Base-by-base conservation (phyloP, 2,797 vertebrate genomes). In the Coracias cyanogaster region DNA sequence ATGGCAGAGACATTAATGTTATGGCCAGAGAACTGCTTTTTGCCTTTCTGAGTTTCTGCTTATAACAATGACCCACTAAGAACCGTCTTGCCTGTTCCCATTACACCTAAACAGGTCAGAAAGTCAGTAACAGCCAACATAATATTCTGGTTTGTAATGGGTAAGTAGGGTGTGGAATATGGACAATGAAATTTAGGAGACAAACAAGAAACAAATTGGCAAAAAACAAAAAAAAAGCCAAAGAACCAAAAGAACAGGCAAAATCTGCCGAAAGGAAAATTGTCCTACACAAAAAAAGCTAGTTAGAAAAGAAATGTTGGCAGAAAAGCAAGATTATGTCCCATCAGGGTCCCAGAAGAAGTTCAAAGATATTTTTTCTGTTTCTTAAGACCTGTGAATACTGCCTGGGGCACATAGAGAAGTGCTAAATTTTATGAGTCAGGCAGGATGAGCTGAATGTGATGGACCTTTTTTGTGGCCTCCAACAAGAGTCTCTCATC, bases 21-120 rank as follows among this genome's bases (percentile, higher is more conserved):
- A 29, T 5, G 13, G 54, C 20, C 35, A 74, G 83, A 81, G 39
- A 19, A 28, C 15, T 66, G 7, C 25, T 80, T 87, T 73, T 10
- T 61, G 43, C 13, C 7, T 58, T 64, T 77, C 52, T 33, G 24
- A 22, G 6, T 33, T 96, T 78, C 52, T 94, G 43, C 18, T 77
- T 7, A 33, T 24, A 82, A 16, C 8, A 66, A 7, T 49, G 35
- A 78, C n/a, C 12, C 21, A 49, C 16, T 1, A 4, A 81, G 37
- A 65, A 31, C 6, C 2, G 4, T 4, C 10, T 7, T 3, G 5
- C 4, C 24, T 28, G 3, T 52, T 66, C 13, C 35, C 7, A 1
- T 60, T 62, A 31, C 48, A 67, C 17, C 6, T 25, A 58, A 82
- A 64, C 1, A 4, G 35, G 18, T 52, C 35, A 73, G 29, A 45